Evolutionary conservation across 2,113 vertebrate genomes (phyloP).

Genomic region (Antechinus stuartii): DNA sequence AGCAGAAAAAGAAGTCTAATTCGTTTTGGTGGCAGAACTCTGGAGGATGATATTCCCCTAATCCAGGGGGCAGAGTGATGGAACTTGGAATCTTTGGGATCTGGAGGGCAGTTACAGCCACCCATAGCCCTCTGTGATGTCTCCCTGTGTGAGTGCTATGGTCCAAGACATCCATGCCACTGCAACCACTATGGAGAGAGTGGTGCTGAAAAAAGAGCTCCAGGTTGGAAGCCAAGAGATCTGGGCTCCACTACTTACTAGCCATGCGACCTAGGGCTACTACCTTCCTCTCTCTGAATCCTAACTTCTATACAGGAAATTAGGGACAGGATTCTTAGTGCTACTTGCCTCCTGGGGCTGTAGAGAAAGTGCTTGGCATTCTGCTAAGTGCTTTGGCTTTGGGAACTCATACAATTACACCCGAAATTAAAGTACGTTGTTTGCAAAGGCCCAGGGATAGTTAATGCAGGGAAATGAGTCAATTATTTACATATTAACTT

Average conservation of each 20-base stretch:
- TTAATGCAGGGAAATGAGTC: background rate
- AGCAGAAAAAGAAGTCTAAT: background rate
- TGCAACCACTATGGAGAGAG: background rate
- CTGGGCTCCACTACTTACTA: background rate
- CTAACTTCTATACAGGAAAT: background rate
- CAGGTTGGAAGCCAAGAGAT: background rate
- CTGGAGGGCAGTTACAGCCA: background rate
- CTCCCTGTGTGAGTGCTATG: background rate
- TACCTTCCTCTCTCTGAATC: background rate
- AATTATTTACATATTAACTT: slow-evolving; percentile 1
- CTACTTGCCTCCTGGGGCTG: background rate
- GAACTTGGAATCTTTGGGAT: background rate
- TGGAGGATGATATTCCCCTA: background rate
- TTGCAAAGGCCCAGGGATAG: background rate
- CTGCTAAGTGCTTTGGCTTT: background rate
- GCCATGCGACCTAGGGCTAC: background rate
- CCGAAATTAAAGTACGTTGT: background rate
- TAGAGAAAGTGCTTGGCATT: background rate
- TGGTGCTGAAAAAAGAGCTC: background rate
- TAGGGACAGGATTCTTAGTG: background rate
- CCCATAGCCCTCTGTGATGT: too few relatives aligned
- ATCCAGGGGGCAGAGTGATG: background rate
- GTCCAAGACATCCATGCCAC: background rate
- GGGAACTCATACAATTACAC: background rate
- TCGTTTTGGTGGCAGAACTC: background rate